These are phyloP conservation scores for Antrozous pallidus DNA, from an alignment of 2,797 vertebrate genomes.

Conservation along the genomic window DNA sequence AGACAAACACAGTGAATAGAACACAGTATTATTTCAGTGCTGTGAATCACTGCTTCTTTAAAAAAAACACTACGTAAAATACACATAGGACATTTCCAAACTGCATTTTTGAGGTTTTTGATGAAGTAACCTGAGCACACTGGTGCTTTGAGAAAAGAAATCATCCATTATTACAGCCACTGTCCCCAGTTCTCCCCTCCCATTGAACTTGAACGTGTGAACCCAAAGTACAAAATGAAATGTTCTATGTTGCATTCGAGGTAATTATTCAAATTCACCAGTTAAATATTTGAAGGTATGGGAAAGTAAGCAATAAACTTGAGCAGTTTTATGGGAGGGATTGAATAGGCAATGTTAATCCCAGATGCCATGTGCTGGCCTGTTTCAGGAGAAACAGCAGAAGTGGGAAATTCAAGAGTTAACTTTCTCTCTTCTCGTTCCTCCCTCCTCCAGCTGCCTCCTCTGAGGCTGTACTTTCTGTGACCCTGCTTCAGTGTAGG, in stretches of 20 bases:
- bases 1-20: conserved; percentile 17
- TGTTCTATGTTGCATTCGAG: background rate
- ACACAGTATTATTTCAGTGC: background rate
- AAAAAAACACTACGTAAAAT: background rate
- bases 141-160: background rate
- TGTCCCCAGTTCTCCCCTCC: conserved; percentile 58
- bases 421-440: conserved; percentile 43
- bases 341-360: background rate
- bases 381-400: conserved; percentile 26
- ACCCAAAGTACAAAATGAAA: conserved; percentile 40
- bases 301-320: background rate
- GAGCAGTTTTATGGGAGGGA: conserved; percentile 27
- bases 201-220: conserved; percentile 46
- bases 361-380: background rate
- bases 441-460: conserved; percentile 44
- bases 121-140: background rate
- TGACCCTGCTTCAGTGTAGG: conserved; percentile 77
- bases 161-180: background rate
- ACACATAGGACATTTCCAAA: conserved; percentile 32
- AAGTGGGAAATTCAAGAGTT: conserved; percentile 72
- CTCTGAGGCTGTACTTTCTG: conserved; percentile 77
- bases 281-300: background rate
- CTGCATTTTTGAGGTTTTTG: background rate
- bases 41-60: background rate
- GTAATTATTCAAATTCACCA: conserved; percentile 46